Conservation (phyloP, 1,140 invertebrate species). For the Lepidurus packardi region DNA sequence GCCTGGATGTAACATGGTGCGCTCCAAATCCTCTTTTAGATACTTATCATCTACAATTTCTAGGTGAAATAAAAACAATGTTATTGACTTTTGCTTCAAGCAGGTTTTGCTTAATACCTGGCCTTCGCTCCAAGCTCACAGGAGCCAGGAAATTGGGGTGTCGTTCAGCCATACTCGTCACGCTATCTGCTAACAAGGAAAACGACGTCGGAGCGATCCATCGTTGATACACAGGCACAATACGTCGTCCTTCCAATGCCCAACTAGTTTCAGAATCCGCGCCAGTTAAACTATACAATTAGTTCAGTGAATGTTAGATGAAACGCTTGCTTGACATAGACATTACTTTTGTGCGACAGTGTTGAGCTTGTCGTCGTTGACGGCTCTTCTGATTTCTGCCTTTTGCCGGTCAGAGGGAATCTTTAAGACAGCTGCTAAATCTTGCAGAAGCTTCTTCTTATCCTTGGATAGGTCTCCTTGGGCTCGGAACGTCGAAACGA, state of each 20-base stretch:
- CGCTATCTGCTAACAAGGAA: constrained; percentile 71
- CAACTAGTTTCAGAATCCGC: constrained; percentile 74
- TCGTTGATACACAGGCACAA: constrained; percentile 72
- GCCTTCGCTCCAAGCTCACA: not conserved
- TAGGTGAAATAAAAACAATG: not conserved
- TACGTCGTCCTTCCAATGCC: constrained; percentile 74
- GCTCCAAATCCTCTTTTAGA: not conserved
- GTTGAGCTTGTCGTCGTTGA: constrained; percentile 68
- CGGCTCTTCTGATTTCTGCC: constrained; percentile 79
- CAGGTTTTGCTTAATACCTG: not conserved
- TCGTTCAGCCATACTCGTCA: constrained; percentile 47
- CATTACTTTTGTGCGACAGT: constrained; percentile 37
- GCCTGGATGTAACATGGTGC: not conserved
- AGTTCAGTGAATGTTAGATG: not conserved
- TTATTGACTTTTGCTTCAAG: not conserved
- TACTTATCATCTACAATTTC: not conserved
- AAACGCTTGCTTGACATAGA: not conserved
- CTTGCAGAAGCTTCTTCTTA: constrained; percentile 75
- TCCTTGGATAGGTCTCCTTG: constrained; percentile 78
- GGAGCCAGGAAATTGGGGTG: not conserved
- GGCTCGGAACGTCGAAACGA: constrained; percentile 82
- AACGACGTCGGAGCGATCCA: constrained; percentile 75
- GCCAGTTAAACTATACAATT: constrained; percentile 62
- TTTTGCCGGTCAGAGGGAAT: constrained; percentile 83
- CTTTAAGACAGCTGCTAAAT: constrained; percentile 71